phyloP scores from a whole-genome alignment of 2,113 vertebrate genomes.

The Pituophis catenifer region DNA sequence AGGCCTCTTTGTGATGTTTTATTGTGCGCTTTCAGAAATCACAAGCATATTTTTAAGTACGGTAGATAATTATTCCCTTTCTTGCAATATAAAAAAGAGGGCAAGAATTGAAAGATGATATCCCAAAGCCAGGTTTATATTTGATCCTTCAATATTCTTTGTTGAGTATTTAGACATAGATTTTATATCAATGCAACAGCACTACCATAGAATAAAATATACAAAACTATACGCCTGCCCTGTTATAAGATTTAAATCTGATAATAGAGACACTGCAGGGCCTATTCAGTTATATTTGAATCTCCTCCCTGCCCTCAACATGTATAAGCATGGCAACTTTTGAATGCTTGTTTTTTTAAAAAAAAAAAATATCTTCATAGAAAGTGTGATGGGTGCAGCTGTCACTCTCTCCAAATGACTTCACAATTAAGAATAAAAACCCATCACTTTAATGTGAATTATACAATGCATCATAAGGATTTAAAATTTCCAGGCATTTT shows the following conservation, averaged over 20 bases:
- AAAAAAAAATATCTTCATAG: background rate
- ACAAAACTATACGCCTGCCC: background rate
- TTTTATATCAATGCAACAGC: background rate
- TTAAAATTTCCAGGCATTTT: background rate
- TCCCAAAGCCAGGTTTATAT: background rate
- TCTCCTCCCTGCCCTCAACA: background rate
- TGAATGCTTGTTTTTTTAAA: background rate
- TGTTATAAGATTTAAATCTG: background rate
- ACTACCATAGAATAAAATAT: background rate
- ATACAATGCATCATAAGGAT: background rate
- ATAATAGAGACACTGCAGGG: background rate
- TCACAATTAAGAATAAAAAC: background rate
- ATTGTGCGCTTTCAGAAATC: background rate
- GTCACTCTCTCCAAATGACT: background rate
- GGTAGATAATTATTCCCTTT: background rate
- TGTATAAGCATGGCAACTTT: no score
- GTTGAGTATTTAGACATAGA: background rate
- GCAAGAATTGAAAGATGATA: background rate
- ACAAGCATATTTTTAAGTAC: background rate
- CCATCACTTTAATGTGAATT: background rate
- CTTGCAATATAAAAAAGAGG: background rate
- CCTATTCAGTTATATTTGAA: background rate
- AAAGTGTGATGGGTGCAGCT: background rate
- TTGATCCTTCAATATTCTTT: background rate
- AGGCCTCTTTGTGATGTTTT: no score